These are phyloP conservation scores for Conus canariensis DNA, from an alignment of 2,888 invertebrate genomes.

Conservation along the genomic window DNA sequence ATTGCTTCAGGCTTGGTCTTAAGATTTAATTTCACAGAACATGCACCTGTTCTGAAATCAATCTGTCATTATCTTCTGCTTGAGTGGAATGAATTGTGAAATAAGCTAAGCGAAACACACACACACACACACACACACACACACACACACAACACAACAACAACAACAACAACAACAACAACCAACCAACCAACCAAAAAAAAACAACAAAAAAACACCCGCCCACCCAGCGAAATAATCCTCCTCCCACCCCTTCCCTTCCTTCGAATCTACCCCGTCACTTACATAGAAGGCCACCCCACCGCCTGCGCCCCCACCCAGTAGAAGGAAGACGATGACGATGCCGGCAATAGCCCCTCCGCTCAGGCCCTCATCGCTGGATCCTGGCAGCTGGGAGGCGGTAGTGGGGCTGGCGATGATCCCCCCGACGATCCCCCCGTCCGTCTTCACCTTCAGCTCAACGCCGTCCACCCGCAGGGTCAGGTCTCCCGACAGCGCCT, in stretches of 20 bases:
- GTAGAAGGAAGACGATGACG: conserved; percentile 18
- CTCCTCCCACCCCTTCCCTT: background rate
- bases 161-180: too few species aligned
- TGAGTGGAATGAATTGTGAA: too few species aligned
- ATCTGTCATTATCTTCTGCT: too few species aligned
- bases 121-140: too few species aligned
- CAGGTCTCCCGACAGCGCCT: conserved; percentile 26
- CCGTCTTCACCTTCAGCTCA: background rate
- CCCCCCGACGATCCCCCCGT: background rate
- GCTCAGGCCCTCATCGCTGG: background rate
- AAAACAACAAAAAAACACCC: too few species aligned
- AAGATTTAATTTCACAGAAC: too few species aligned
- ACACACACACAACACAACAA: too few species aligned
- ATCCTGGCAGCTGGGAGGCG: background rate
- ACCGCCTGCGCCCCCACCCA: background rate
- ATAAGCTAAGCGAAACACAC: too few species aligned
- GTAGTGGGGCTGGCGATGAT: background rate
- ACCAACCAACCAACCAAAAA: too few species aligned
- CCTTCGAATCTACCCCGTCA: background rate
- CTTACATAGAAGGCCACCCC: conserved; percentile 25
- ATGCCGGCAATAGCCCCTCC: conserved; percentile 11
- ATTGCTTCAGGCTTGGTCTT: too few species aligned
- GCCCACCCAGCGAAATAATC: too few species aligned
- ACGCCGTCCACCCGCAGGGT: conserved; percentile 15
- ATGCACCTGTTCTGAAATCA: too few species aligned